Base-by-base conservation (phyloP, 2,113 vertebrate species). In the Zosterops borbonicus region DNA sequence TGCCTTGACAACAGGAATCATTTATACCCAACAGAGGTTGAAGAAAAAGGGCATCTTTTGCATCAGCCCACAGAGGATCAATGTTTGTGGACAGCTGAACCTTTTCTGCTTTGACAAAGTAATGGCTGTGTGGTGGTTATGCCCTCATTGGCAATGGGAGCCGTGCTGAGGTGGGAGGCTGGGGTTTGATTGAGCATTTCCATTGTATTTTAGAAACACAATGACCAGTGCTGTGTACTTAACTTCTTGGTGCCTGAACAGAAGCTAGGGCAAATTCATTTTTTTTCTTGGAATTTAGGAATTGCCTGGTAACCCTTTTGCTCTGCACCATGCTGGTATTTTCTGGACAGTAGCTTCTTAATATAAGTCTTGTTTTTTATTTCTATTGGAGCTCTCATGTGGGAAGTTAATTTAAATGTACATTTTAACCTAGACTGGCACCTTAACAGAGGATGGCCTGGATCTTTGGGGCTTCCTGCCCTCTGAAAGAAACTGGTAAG, bases 21-120 rank as follows among this genome's bases (percentile, higher is more conserved):
- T 98, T 73, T 98, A 98, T 44, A 97, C 98, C 11, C 98, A 98
- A 86, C 83, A 76, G 63, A 97, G 98, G 56, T 75, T 98, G 89
- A 98, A 97, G 94, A 98, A 97, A 89, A 98, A 76, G 49, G 98
- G 97, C 58, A 98, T 98, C 70, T 98, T 98, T 88, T 98, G 98
- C 92, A 98, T 98, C 90, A 98, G 98, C 49, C 98, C 98, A 9
- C 98, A 98, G 94, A 97, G 98, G 89, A 98, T 98, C 92, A 98
- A 98, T 19, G 63, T 98, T 3, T 98, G 98, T 80, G 98, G 98
- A 59, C 98, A 98, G 33, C 83, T 98, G 63, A 98, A 98, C 90
- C 98, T 98, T 31, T 44, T 98, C 82, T 98, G 98, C 95, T 98
- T 98, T 85, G 98, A 98, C 92, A 98, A 98, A 98, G 98, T 98